A percentile compares a stretch with the other conserved stretches of the same genome.
phyloP scores from a whole-genome alignment of 2,113 vertebrate genomes.

The Lepidothrix coronata region DNA sequence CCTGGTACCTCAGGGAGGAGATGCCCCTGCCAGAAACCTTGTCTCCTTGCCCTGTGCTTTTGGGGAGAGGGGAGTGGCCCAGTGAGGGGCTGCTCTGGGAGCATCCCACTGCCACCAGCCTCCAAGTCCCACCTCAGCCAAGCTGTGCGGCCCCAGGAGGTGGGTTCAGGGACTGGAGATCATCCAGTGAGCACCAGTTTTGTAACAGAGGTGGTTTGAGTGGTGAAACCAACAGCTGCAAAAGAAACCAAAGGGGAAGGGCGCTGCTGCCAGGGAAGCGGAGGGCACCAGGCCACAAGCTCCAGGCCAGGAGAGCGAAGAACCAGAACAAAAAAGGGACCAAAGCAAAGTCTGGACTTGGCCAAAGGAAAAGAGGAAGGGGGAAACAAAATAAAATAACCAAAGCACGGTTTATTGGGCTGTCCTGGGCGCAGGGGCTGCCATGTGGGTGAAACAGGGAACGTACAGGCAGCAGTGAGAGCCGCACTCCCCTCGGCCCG shows the following conservation, averaged over 20 bases:
- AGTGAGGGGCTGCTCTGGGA: not conserved
- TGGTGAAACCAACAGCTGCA: conserved; percentile 22
- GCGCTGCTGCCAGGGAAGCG: not conserved
- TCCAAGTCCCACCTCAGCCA: not conserved
- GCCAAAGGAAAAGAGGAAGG: not conserved
- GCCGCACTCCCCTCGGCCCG: not conserved
- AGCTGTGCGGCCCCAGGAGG: not conserved
- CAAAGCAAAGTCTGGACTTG: conserved; percentile 53
- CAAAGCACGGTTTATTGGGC: conserved; percentile 54
- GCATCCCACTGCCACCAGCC: not conserved
- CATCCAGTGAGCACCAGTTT: conserved; percentile 69
- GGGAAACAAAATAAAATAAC: conserved; percentile 44
- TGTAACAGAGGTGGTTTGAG: conserved; percentile 39
- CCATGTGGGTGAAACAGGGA: conserved; percentile 27
- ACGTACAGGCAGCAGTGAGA: not conserved
- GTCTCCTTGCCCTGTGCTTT: not conserved
- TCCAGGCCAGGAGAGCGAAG: not conserved
- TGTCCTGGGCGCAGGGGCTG: not conserved
- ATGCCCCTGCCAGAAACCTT: not conserved
- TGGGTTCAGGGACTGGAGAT: conserved; percentile 54
- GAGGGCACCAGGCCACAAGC: not conserved
- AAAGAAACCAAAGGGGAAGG: conserved; percentile 1
- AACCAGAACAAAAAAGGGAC: conserved; percentile 42
- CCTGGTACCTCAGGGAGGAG: not conserved
- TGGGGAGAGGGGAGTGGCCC: not conserved